phyloP scores from a whole-genome alignment of 1,140 invertebrate genomes.

The Nomia melanderi region DNA sequence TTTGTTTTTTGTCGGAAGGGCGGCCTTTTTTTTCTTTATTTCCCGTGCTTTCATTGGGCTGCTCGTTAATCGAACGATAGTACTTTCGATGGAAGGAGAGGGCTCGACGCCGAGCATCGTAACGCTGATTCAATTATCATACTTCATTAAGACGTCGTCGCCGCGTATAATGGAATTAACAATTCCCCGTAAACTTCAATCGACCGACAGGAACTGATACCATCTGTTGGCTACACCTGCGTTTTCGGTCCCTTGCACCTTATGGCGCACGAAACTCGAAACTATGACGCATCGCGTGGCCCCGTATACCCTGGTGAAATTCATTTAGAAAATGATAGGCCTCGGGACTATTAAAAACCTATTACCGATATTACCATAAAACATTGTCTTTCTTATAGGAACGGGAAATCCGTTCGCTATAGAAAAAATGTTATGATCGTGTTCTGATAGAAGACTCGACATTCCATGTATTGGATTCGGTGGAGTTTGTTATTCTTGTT shows the following conservation, averaged over 20 bases:
- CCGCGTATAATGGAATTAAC: constrained; percentile 58
- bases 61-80: not conserved
- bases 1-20: too few relatives aligned
- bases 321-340: constrained; percentile 20
- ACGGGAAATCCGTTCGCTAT: too few relatives aligned
- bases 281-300: constrained; percentile 26
- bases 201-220: constrained; percentile 70
- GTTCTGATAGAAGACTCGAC: too few relatives aligned
- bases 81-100: not conserved
- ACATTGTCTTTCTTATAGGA: too few relatives aligned
- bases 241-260: constrained; percentile 54
- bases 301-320: not conserved
- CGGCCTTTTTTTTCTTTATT: too few relatives aligned
- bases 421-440: not conserved
- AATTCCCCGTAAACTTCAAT: constrained; percentile 67
- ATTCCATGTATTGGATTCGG: not conserved
- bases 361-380: constrained; percentile 8
- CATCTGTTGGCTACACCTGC: constrained; percentile 76
- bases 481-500: constrained; percentile 3
- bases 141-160: not conserved
- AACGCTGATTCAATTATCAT: constrained; percentile 9
- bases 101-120: not conserved
- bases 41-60: too few relatives aligned
- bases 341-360: constrained; percentile 12
- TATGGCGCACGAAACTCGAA: constrained; percentile 46